Evolutionary conservation across 1,140 invertebrate genomes (phyloP).

Genomic region (Littorina saxatilis): DNA sequence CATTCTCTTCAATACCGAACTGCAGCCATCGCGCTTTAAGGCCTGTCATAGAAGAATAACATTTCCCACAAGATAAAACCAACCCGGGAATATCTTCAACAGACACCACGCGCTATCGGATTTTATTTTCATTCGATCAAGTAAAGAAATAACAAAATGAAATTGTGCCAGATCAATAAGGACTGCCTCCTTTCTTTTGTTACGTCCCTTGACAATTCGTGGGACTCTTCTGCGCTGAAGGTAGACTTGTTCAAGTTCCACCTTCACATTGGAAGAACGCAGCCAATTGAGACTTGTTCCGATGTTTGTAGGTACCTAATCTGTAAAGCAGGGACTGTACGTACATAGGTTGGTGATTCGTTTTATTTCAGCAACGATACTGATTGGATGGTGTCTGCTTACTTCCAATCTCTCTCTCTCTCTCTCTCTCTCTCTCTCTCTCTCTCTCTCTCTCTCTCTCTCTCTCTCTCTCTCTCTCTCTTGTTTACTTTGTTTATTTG

Average conservation of each 20-base stretch:
- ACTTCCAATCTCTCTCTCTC: too few species aligned
- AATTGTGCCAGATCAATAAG: too few species aligned
- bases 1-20: too few species aligned
- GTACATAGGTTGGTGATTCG: neutral
- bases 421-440: neutral
- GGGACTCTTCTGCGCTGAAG: neutral
- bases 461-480: conserved; percentile 15
- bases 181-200: too few species aligned
- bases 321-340: neutral
- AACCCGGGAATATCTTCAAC: too few species aligned
- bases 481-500: neutral
- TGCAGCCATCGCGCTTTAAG: too few species aligned
- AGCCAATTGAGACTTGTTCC: neutral
- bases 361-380: neutral
- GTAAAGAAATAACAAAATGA: too few species aligned
- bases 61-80: too few species aligned
- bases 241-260: neutral
- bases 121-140: too few species aligned
- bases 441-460: neutral
- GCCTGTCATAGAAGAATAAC: too few species aligned
- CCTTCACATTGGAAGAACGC: neutral
- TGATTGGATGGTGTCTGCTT: neutral
- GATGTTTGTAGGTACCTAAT: neutral
- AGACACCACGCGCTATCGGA: too few species aligned
- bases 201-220: neutral